Evolutionary conservation across 1,140 invertebrate species (phyloP), one percentile per base, ranked within the genome.

Genomic region (Euura saliciscinereae): DNA sequence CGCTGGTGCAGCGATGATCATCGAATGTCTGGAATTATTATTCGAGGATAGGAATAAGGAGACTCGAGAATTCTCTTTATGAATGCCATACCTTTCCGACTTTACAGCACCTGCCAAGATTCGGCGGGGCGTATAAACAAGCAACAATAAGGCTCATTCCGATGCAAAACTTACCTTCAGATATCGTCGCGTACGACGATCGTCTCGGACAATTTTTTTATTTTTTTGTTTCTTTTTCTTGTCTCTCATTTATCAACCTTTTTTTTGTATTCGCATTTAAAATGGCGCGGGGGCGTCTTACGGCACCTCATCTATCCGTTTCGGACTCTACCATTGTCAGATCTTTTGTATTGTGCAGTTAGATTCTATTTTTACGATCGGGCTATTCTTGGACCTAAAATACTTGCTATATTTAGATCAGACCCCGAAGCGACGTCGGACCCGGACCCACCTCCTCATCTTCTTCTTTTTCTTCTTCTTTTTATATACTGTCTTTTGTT

Each of bases 111-210:
- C 77, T 83, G 79, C 80, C 78, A 78, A 70, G 78, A 77, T 82
- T 84, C 78, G 77, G 78, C 72, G 75, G 75, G 68, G 76, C 74
- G 76, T 76, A 28, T 28, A 78, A 82, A 79, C 76, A 76, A 77
- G 74, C 75, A 83, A 84, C 81, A 83, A 83, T 83, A 81, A 84
- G 78, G 75, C 77, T 78, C 77, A 82, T 84, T 83, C 75, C 78
- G 76, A 83, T 83, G 82, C 78, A 80, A 83, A 83, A 71, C 71
- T 79, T 78, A 72, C 66, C 69, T 46, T 69, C 70, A 72, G 10
- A 59, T 51, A 51, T 51, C 28, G 46, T 28, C 28, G 28, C 28
- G 28, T 28, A 28, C 28, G 28, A 28, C 28, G 28, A 28, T 28
- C 28, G 28, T 1, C 28, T 28, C 28, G 28, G 28, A 28, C 28